Evolutionary conservation across 2,797 vertebrate species (phyloP), one percentile per base, ranked within the genome.

Genomic region (Trichosurus vulpecula): DNA sequence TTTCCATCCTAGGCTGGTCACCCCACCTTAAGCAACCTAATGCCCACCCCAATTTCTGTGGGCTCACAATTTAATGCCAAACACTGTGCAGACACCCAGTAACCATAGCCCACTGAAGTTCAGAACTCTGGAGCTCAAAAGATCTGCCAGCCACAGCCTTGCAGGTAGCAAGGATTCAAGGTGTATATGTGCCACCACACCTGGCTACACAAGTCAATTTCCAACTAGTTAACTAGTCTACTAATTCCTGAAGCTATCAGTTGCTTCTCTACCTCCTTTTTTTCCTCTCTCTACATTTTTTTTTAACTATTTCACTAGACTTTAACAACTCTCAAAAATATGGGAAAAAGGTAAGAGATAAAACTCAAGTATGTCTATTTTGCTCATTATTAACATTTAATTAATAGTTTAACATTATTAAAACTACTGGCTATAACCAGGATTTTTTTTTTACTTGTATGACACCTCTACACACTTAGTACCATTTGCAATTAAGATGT

Each of bases 301-400:
- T 55, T 56, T 91, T 91, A 10, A 10, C 30, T 74, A 96, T 53
- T 89, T 96, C 6, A 93, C n/a, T 47, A 91, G 95, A 52, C 58
- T 92, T 95, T 94, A 95, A 93, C 52, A 95, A 94, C 91, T 92
- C 90, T 95, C 74, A 51, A 92, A 31, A 31, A 92, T 91, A 92
- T 22, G 16, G 52, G n/a, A 27, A 92, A 94, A 19, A 31, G 13
- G 92, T 91, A 95, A 90, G 92, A 90, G 93, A 54, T 93, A 8
- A 87, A 87, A 47, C 25, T 87, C 74, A 87, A 91, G 91, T 57
- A 94, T 4, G 30, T 47, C 93, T 41, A 52, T 93, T 81, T 89
- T 41, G 95, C 52, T 94, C 92, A 56, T 93, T 54, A 95, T 8
- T 94, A 96, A 57, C 56, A 74, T 14, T 74, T 19, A 74, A 74